A percentile compares a stretch with the other conserved stretches of the same genome.
phyloP scores from a whole-genome alignment of 2,888 invertebrate species.

The Idaea biselata region DNA sequence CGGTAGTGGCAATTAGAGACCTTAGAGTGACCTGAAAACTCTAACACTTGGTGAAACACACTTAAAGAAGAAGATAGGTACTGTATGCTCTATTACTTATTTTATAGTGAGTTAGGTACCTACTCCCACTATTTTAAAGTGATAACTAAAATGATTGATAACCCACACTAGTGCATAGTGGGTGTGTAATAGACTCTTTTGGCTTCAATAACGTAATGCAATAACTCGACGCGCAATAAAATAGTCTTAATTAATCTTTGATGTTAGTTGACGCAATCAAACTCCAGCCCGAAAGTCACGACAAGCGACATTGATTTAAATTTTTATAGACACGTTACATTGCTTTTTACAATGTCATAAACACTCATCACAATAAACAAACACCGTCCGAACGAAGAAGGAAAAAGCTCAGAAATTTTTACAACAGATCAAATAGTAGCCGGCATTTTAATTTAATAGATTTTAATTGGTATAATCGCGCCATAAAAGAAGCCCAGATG shows the following conservation, averaged over 20 bases:
- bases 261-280: slow-evolving; percentile 17
- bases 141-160: no score
- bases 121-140: no score
- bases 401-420: slow-evolving; percentile 56
- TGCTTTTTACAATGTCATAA: slow-evolving; percentile 56
- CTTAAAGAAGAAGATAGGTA: no score
- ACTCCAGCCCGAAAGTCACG: slow-evolving; percentile 25
- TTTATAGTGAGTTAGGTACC: no score
- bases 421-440: slow-evolving; percentile 72
- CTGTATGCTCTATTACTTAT: no score
- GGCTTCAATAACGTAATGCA: not conserved
- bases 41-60: no score
- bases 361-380: slow-evolving; percentile 76
- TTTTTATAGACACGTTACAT: slow-evolving; percentile 49
- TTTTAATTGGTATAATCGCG: slow-evolving; percentile 77
- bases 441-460: slow-evolving; percentile 72
- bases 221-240: not conserved
- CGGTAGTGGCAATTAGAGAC: no score
- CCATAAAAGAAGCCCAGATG: slow-evolving; percentile 62
- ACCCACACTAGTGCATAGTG: no score
- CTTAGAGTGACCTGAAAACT: no score
- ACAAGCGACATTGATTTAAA: slow-evolving; percentile 30
- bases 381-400: no score
- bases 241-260: not conserved
- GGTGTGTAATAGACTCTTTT: not conserved